phyloP scores from a whole-genome alignment of 1,140 invertebrate genomes.

The Lasioglossum albipes region DNA sequence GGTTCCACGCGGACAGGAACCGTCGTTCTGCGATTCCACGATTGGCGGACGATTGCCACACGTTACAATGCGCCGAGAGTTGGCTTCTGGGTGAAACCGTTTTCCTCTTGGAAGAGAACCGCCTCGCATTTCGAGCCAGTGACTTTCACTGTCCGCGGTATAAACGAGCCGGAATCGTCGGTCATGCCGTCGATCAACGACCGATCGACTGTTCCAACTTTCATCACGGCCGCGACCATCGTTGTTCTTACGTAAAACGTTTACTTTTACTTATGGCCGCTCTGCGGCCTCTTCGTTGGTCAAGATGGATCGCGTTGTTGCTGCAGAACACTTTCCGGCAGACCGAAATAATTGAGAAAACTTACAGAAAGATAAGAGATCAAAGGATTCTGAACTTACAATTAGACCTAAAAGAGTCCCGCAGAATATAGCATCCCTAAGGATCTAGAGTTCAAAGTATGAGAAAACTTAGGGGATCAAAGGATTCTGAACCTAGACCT shows the following conservation, averaged over 20 bases:
- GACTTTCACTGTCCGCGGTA: constrained; percentile 56
- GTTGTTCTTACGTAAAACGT: constrained; percentile 2
- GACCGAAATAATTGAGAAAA: too few species aligned
- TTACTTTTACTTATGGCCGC: background rate
- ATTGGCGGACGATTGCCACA: background rate
- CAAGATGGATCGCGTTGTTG: background rate
- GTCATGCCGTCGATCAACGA: constrained; percentile 7
- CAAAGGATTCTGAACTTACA: too few species aligned
- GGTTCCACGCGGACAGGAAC: background rate
- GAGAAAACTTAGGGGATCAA: too few species aligned
- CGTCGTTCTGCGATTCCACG: constrained; percentile 16
- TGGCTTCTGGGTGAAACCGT: constrained; percentile 31
- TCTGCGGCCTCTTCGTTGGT: too few species aligned
- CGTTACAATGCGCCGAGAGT: background rate
- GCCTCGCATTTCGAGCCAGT: constrained; percentile 33
- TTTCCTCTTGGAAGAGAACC: constrained; percentile 9
- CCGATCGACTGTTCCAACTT: background rate
- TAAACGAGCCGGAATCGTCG: background rate
- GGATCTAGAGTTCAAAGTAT: too few species aligned
- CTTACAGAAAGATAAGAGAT: too few species aligned
- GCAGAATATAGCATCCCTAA: too few species aligned
- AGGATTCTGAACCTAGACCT: too few species aligned
- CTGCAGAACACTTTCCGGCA: too few species aligned
- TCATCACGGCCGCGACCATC: background rate
- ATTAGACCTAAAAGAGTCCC: too few species aligned